Base-by-base conservation (phyloP, 2,888 invertebrate species). In the Eledone cirrhosa region DNA sequence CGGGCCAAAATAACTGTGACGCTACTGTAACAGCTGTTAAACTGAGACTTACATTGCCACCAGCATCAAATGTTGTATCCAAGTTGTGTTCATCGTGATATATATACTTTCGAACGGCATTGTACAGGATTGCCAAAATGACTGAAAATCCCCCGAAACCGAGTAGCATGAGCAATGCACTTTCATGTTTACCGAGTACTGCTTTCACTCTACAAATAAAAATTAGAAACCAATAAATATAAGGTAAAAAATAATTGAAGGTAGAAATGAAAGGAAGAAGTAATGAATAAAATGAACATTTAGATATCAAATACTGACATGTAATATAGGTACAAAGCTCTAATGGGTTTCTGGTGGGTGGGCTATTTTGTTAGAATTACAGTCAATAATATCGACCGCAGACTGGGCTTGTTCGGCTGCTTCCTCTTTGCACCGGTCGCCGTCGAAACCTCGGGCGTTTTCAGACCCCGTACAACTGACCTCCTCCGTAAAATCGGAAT, bases 21-120 rank as follows among this genome's bases (percentile, higher is more conserved):
- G 87, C 87, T 47, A 88, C 87, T 0, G 88, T 88, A 13, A 88
- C 88, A 4, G 88, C 88, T 11, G 88, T 88, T 77, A 88, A 80
- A 78, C 87, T 87, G 59, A 87, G 80, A 78, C 86, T 87, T 48
- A 88, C 87, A 82, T 88, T 87, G 48, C 88, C 88, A 31, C 88
- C 88, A 11, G 88, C 88, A 83, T 88, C 88, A 82, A 88, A 88
- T 22, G 88, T 88, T 53, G 88, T 87, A 80, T 88, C 88, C 59
- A 88, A 83, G 79, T 87, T 88, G 78, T 88, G 87, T 78, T 87
- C 87, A 76, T 88, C 88, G 69, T 88, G 88, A 80, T 87, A 88
- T 22, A 88, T 85, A 78, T 88, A 82, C 79, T 87, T 87, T 67
- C 88, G 80, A 65, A 87, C 84, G 63, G 86, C 85, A 80, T 88